Base-by-base conservation (phyloP, 92 coral and sea anemone species). In the Epizoanthus rinbou region DNA sequence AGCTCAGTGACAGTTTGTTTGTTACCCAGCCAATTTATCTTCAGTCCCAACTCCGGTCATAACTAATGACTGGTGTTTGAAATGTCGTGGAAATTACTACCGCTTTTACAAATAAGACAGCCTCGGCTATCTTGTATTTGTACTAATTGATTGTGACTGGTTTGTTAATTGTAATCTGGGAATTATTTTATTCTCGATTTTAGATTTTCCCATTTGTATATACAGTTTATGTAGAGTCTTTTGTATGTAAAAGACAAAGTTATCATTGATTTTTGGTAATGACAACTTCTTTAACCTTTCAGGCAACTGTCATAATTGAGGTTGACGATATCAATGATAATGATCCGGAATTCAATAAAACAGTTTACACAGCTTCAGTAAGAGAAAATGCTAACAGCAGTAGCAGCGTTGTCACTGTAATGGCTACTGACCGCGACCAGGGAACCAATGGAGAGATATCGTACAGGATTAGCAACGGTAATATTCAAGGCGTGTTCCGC, bases 311-410 rank as follows among this genome's bases (percentile, higher is more conserved):
- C 8, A 72, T 78, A 17, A 91, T 93, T 50, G 15, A 58, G 3
- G 89, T 93, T 24, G 94, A 93, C 73, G 97, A 93, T 74, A 93
- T 93, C 54, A 93, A 93, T 63, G 97, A 93, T 80, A 93, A 93
- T 56, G 97, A 93, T 52, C 97, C 97, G 8, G 80, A 74, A 25
- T 93, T 93, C 84, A 93, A 93, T 91, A 75, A 86, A 66, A 88
- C 97, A 28, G 24, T 68, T 19, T 93, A 93, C 93, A 64, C 79
- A 17, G 90, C 88, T 3, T 43, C 65, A 19, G 88, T 93, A 73
- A 73, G 71, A 73, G 97, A 93, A 78, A 91, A 91, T 65, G 87
- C 80, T 60, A 81, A 81, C 64, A 16, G 60, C 45, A 88, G 88
- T 57, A 91, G 91, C 31, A 66, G 75, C 22, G 94, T 89, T n/a